A percentile compares a stretch with the other conserved stretches of the same genome.
Evolutionary conservation across 2,113 vertebrate species (phyloP).

Genomic region (Megaleporinus macrocephalus): DNA sequence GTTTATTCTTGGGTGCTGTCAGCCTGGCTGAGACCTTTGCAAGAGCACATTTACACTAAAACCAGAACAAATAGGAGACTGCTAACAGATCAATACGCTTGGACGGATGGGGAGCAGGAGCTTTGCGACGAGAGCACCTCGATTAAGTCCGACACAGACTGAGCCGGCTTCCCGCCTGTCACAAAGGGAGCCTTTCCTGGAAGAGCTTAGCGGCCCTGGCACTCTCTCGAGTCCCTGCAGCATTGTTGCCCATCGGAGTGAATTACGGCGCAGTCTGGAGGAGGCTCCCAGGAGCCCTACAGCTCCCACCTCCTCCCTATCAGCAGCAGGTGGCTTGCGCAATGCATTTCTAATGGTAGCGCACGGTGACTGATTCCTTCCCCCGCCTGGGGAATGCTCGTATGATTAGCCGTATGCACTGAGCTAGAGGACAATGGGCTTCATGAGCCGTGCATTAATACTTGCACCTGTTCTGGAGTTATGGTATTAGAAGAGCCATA

Average conservation of each 20-base stretch:
- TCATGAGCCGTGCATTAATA: not conserved
- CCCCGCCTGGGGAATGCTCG: not conserved
- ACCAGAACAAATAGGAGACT: slow-evolving; percentile 23
- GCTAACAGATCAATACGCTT: slow-evolving; percentile 39
- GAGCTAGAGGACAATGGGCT: slow-evolving; percentile 7
- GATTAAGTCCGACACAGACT: slow-evolving; percentile 33
- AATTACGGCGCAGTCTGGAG: slow-evolving; percentile 50
- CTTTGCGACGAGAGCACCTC: slow-evolving; percentile 36
- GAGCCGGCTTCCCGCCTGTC: slow-evolving; percentile 35
- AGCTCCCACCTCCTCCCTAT: slow-evolving; percentile 7
- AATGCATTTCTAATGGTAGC: not conserved
- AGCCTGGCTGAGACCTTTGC: not conserved
- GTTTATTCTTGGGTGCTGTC: not conserved
- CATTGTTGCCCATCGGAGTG: slow-evolving; percentile 45
- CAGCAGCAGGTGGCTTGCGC: slow-evolving; percentile 22
- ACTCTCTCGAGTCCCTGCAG: slow-evolving; percentile 31
- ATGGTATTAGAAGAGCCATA: not conserved
- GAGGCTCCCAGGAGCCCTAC: slow-evolving; percentile 20
- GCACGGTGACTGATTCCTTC: not conserved
- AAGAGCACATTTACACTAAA: slow-evolving; percentile 39
- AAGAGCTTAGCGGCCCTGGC: slow-evolving; percentile 40
- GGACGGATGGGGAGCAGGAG: slow-evolving; percentile 10
- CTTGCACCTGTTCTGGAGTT: not conserved
- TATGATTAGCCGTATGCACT: not conserved
- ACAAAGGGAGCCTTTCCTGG: slow-evolving; percentile 44